Conservation (phyloP, 2,888 invertebrate genomes). For the Folsomia manolachei region DNA sequence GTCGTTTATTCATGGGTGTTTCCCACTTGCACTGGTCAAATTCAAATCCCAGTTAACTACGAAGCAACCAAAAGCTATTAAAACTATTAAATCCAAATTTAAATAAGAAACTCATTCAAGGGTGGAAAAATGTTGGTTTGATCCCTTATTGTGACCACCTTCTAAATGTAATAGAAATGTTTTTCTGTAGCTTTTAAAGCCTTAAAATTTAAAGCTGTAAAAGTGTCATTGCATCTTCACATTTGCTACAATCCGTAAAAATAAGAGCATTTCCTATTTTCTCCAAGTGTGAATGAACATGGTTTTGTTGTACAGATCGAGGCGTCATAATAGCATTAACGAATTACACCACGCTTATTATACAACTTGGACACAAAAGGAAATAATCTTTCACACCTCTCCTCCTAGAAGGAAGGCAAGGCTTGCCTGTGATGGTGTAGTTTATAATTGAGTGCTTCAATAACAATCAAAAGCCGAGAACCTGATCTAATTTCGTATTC, state of each 20-base stretch:
- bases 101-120: background rate
- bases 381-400: background rate
- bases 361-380: background rate
- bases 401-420: constrained; percentile 36
- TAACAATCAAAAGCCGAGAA: background rate
- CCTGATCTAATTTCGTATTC: background rate
- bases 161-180: too few species aligned
- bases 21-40: background rate
- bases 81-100: background rate
- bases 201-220: background rate
- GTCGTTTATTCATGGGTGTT: background rate
- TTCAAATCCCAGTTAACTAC: background rate
- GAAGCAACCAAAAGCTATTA: background rate
- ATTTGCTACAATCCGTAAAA: too few species aligned
- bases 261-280: background rate
- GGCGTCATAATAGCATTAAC: too few species aligned
- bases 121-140: too few species aligned
- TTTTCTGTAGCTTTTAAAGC: too few species aligned
- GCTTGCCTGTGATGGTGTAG: constrained; percentile 36
- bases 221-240: too few species aligned
- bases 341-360: too few species aligned
- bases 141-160: too few species aligned
- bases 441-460: constrained; percentile 22
- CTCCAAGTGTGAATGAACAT: too few species aligned
- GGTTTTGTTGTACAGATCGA: too few species aligned